Percentiles rank a stretch among this genome's conserved stretches.
These are phyloP conservation scores for Pseudeuparius sepicola DNA, from an alignment of 2,888 invertebrate genomes.

Conservation along the genomic window DNA sequence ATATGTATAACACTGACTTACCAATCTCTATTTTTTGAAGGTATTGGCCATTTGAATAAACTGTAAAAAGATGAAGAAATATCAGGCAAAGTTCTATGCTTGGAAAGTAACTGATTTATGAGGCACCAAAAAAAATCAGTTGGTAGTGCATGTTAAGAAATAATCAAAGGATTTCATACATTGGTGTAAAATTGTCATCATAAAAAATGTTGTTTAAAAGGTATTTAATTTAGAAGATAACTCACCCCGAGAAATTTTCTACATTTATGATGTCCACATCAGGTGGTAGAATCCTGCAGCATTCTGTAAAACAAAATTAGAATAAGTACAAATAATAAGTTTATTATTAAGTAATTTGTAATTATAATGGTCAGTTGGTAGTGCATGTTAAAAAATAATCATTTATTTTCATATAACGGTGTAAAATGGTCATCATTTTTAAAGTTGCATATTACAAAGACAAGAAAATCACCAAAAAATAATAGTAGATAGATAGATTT, in stretches of 20 bases:
- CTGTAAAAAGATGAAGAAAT: too few relatives aligned
- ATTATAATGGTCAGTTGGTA: constrained; percentile 19
- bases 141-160: constrained; percentile 21
- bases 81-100: too few relatives aligned
- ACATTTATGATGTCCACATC: neutral
- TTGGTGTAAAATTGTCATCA: constrained; percentile 17
- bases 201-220: constrained; percentile 4
- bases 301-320: neutral
- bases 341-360: neutral
- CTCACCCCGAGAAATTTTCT: neutral
- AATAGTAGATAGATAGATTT: neutral
- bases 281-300: neutral
- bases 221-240: neutral
- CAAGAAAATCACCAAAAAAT: neutral
- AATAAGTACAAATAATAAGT: constrained; percentile 1
- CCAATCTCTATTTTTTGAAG: neutral
- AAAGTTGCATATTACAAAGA: constrained; percentile 4
- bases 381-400: constrained; percentile 18
- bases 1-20: neutral
- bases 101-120: constrained; percentile 1
- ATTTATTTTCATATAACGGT: constrained; percentile 16
- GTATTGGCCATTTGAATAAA: neutral
- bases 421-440: constrained; percentile 19
- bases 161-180: constrained; percentile 18
- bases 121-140: constrained; percentile 12